Evolutionary conservation across 2,888 invertebrate species (phyloP).

Genomic region (Alsophila aescularia): DNA sequence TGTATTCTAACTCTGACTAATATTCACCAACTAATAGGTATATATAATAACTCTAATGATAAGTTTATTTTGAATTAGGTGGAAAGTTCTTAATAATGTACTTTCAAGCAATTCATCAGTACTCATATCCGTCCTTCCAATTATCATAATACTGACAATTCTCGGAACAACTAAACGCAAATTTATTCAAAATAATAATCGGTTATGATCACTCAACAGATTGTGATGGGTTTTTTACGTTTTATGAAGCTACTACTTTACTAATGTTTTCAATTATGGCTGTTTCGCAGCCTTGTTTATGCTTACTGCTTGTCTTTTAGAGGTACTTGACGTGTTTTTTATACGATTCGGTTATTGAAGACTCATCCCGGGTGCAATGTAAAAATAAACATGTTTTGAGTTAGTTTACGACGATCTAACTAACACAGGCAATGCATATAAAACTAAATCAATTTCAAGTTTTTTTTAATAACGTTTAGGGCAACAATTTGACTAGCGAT

Average conservation of each 20-base stretch:
- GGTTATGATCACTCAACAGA: slow-evolving; percentile 36
- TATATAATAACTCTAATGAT: too few species aligned
- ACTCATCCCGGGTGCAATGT: background rate
- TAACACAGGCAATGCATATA: too few species aligned
- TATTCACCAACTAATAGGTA: too few species aligned
- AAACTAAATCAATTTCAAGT: too few species aligned
- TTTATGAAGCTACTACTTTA: slow-evolving; percentile 20
- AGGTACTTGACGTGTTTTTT: background rate
- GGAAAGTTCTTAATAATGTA: too few species aligned
- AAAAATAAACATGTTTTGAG: background rate
- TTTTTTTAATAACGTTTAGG: too few species aligned
- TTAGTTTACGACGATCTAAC: too few species aligned
- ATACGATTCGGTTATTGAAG: slow-evolving; percentile 5
- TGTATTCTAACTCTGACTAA: too few species aligned
- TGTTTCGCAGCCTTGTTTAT: slow-evolving; percentile 15
- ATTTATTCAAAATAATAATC: slow-evolving; percentile 28
- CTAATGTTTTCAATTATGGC: slow-evolving; percentile 18
- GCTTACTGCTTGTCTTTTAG: slow-evolving; percentile 7
- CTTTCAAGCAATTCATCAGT: background rate
- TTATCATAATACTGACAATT: background rate
- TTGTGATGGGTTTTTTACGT: slow-evolving; percentile 32
- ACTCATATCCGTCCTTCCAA: background rate
- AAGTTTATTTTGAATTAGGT: too few species aligned
- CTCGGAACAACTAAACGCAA: slow-evolving; percentile 7
- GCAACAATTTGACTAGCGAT: too few species aligned